Percentiles rank a stretch among this genome's conserved stretches.
Evolutionary conservation across 1,140 invertebrate species (phyloP).

Genomic region (Drosophila sp.): DNA sequence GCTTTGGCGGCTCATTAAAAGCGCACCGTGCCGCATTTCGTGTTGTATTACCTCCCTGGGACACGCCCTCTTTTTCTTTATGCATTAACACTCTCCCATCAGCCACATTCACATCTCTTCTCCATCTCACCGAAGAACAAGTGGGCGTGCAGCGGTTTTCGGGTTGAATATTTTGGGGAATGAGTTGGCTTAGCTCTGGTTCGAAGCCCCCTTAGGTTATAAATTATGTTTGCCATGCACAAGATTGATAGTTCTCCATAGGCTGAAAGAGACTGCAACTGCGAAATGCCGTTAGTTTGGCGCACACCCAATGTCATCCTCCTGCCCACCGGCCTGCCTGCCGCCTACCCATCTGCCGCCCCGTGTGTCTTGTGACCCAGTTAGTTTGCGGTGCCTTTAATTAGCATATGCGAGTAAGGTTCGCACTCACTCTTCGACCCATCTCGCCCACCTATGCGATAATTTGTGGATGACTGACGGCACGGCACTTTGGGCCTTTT

Average conservation of each 20-base stretch:
- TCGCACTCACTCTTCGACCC: background rate
- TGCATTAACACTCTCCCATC: slow-evolving; percentile 18
- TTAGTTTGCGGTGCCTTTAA: slow-evolving; percentile 59
- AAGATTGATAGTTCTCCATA: slow-evolving; percentile 75
- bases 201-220: slow-evolving; percentile 50
- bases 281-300: slow-evolving; percentile 56
- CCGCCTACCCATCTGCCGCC: slow-evolving; percentile 15
- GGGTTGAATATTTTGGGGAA: slow-evolving; percentile 16
- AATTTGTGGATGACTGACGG: slow-evolving; percentile 41
- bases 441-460: slow-evolving; percentile 14
- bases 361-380: slow-evolving; percentile 63
- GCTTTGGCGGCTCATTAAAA: slow-evolving; percentile 81
- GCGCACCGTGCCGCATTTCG: slow-evolving; percentile 41
- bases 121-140: background rate
- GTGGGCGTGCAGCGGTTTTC: slow-evolving; percentile 3
- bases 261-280: slow-evolving; percentile 29
- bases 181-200: slow-evolving; percentile 27
- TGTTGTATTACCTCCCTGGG: slow-evolving; percentile 29
- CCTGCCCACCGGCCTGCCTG: slow-evolving; percentile 3
- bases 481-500: slow-evolving; percentile 21
- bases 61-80: slow-evolving; percentile 31
- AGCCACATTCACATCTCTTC: background rate
- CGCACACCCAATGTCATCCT: slow-evolving; percentile 53
- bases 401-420: slow-evolving; percentile 58
- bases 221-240: slow-evolving; percentile 76